phyloP scores from a whole-genome alignment of 2,888 invertebrate genomes.

The Pristionchus mayeri region DNA sequence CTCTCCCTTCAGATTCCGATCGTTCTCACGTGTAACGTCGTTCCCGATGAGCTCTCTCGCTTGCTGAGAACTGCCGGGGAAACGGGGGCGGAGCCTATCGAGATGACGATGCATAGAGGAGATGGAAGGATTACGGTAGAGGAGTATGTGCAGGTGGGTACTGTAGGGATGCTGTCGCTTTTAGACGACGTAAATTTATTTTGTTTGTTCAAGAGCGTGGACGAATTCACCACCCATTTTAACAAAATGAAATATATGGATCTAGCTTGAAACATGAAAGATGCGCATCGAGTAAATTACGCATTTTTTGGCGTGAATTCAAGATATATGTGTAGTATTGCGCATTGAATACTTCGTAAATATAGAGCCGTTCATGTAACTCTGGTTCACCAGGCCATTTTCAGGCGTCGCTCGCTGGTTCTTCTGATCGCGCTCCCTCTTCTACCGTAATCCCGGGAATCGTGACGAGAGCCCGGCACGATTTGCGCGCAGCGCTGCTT shows the following conservation, averaged over 20 bases:
- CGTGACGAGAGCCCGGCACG: conserved; percentile 3
- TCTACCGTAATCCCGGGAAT: neutral
- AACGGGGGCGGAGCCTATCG: neutral
- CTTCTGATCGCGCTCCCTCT: neutral
- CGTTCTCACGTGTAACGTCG: conserved; percentile 20
- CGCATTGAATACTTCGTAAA: no score
- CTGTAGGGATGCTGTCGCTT: neutral
- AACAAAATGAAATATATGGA: no score
- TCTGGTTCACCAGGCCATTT: no score
- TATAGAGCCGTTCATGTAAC: neutral
- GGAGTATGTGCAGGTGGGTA: neutral
- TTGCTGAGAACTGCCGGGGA: neutral
- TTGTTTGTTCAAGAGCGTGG: no score
- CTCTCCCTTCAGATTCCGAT: conserved; percentile 28
- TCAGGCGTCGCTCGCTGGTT: neutral
- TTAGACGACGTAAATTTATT: no score
- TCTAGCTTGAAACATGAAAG: no score
- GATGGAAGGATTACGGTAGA: neutral
- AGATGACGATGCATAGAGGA: conserved; percentile 6
- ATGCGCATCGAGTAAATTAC: no score
- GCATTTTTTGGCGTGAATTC: no score
- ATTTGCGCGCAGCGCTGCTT: neutral
- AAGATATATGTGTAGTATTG: no score
- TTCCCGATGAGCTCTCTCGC: neutral
- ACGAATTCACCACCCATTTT: no score